These are phyloP conservation scores for Drosophila teissieri DNA, from an alignment of 1,140 invertebrate genomes.

Conservation along the genomic window DNA sequence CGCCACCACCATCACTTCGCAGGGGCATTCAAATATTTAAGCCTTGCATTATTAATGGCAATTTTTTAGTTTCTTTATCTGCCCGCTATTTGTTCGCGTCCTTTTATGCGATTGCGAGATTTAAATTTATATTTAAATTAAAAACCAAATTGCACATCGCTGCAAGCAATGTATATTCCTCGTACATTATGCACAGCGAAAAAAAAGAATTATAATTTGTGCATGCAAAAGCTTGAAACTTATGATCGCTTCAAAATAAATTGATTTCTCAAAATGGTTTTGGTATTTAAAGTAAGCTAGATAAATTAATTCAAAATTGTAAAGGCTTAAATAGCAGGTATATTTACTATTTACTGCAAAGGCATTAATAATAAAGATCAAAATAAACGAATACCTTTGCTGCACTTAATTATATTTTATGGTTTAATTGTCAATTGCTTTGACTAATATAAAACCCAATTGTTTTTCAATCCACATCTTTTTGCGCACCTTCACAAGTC, in stretches of 20 bases:
- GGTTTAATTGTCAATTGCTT: too few relatives aligned
- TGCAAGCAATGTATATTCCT: conserved; percentile 3
- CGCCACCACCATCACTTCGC: conserved; percentile 15
- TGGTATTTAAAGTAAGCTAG: too few relatives aligned
- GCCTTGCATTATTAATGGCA: conserved; percentile 70
- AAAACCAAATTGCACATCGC: conserved; percentile 69
- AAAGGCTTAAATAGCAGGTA: too few relatives aligned
- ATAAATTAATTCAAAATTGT: too few relatives aligned
- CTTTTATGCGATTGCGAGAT: conserved; percentile 44
- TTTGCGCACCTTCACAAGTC: background rate
- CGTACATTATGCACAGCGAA: background rate
- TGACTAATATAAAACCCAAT: background rate
- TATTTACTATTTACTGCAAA: too few relatives aligned
- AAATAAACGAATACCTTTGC: background rate
- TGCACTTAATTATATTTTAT: too few relatives aligned
- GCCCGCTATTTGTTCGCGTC: conserved; percentile 23
- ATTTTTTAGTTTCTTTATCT: conserved; percentile 50
- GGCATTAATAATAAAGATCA: too few relatives aligned
- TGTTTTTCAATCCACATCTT: background rate
- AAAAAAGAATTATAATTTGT: background rate
- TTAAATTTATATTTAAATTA: conserved; percentile 77
- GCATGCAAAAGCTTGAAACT: background rate
- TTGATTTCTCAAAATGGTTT: too few relatives aligned
- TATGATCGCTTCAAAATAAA: too few relatives aligned
- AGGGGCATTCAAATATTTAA: conserved; percentile 68